phyloP scores from a whole-genome alignment of 23 tunicate genomes.

The Aplidium turbinatum region DNA sequence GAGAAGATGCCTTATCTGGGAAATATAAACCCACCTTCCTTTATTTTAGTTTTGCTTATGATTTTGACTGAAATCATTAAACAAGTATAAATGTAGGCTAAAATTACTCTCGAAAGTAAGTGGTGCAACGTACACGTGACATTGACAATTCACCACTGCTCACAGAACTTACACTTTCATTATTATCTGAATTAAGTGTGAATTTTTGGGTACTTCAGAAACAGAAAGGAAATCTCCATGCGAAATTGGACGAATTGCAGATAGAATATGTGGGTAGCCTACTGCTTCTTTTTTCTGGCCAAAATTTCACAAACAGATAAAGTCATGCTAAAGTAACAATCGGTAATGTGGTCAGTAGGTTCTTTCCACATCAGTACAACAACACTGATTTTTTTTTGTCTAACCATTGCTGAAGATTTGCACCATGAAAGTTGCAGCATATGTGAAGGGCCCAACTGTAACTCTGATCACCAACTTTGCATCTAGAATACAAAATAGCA shows the following conservation, averaged over 20 bases:
- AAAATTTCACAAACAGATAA: background rate
- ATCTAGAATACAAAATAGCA: too few species aligned
- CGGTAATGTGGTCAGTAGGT: constrained; percentile 1
- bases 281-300: background rate
- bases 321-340: constrained; percentile 1
- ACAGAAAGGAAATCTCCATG: background rate
- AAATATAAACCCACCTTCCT: background rate
- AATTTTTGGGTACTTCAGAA: background rate
- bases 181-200: background rate
- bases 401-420: constrained; percentile 11
- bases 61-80: background rate
- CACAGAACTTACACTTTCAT: constrained; percentile 4
- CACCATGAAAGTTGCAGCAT: constrained; percentile 1
- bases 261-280: background rate
- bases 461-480: too few species aligned
- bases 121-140: constrained; percentile 1
- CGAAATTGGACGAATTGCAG: too few species aligned
- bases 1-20: constrained; percentile 2
- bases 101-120: background rate
- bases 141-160: constrained; percentile 1
- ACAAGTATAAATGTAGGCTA: background rate
- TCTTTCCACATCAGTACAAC: background rate
- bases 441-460: too few species aligned
- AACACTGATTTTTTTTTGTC: too few species aligned
- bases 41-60: background rate